A percentile compares a stretch with the other conserved stretches of the same genome.
These are phyloP conservation scores for Chrysolina haemoptera DNA, from an alignment of 2,888 invertebrate species.

Conservation along the genomic window DNA sequence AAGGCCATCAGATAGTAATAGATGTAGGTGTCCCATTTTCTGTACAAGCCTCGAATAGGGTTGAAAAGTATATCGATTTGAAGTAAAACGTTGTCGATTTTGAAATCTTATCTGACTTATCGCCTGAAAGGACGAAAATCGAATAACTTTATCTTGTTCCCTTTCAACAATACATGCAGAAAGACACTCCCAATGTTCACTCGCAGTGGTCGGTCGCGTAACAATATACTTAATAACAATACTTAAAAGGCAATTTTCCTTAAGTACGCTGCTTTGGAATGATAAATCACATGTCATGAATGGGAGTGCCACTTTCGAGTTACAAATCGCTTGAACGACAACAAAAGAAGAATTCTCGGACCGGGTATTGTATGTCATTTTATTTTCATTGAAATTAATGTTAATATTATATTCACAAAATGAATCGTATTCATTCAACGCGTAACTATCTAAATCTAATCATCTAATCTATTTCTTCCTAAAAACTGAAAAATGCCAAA, in stretches of 20 bases:
- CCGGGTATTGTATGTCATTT: neutral
- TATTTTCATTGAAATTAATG: neutral
- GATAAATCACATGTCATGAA: conserved; percentile 37
- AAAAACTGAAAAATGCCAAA: too few species aligned
- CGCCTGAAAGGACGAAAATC: neutral
- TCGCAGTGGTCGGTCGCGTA: neutral
- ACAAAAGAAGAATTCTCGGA: neutral
- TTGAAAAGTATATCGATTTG: too few species aligned
- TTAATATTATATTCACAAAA: too few species aligned
- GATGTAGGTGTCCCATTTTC: too few species aligned
- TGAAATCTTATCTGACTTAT: neutral
- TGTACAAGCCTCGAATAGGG: too few species aligned
- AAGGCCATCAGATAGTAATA: too few species aligned
- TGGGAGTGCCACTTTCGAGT: conserved; percentile 31
- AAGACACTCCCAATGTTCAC: conserved; percentile 18
- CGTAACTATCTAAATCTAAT: too few species aligned
- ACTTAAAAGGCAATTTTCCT: conserved; percentile 31
- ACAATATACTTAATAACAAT: conserved; percentile 23
- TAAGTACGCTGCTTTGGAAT: conserved; percentile 34
- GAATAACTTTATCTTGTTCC: neutral
- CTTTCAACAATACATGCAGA: neutral
- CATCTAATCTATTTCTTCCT: too few species aligned
- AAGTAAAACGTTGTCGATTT: too few species aligned
- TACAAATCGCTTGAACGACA: conserved; percentile 35
- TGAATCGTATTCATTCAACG: too few species aligned